Percentiles rank a stretch among this genome's conserved stretches.
phyloP scores from a whole-genome alignment of 2,888 invertebrate species.

The Micoletzkya japonica region DNA sequence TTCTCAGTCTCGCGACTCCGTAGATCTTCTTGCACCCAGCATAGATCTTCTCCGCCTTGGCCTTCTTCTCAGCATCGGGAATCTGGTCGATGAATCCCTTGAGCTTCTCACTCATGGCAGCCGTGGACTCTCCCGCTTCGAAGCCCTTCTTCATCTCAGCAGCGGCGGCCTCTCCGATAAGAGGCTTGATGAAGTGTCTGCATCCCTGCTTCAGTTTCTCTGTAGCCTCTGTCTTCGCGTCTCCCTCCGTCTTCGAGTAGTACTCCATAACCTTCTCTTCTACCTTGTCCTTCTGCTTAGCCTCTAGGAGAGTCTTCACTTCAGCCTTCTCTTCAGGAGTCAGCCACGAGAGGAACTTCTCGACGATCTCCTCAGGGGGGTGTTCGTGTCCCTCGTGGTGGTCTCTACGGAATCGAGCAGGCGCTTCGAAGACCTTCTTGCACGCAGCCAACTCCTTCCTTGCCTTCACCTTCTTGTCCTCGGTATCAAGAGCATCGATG shows the following conservation, averaged over 20 bases:
- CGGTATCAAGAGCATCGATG: slow-evolving; percentile 25
- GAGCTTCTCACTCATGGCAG: slow-evolving; percentile 28
- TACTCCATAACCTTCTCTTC: slow-evolving; percentile 21
- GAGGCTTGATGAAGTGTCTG: slow-evolving; percentile 33
- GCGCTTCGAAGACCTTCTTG: slow-evolving; percentile 33
- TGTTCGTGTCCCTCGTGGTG: slow-evolving; percentile 33
- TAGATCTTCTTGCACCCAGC: slow-evolving; percentile 33
- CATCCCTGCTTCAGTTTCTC: slow-evolving; percentile 38
- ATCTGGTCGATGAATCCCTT: neutral
- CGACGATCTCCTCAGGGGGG: neutral
- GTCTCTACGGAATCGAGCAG: slow-evolving; percentile 33
- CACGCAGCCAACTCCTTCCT: slow-evolving; percentile 28
- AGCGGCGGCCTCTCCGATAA: slow-evolving; percentile 36
- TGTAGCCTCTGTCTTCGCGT: slow-evolving; percentile 38
- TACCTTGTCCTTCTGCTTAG: neutral
- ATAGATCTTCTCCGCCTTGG: neutral
- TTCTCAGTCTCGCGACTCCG: neutral
- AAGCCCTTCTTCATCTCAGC: slow-evolving; percentile 38
- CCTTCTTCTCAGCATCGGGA: slow-evolving; percentile 15
- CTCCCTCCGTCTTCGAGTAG: slow-evolving; percentile 38
- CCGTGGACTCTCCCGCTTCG: slow-evolving; percentile 34
- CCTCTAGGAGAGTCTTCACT: slow-evolving; percentile 21
- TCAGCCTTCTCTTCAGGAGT: slow-evolving; percentile 16
- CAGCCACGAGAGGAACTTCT: slow-evolving; percentile 19
- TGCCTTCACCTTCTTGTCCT: slow-evolving; percentile 29